Conservation (phyloP, 2,797 vertebrate genomes). For the Crax fasciolata region DNA sequence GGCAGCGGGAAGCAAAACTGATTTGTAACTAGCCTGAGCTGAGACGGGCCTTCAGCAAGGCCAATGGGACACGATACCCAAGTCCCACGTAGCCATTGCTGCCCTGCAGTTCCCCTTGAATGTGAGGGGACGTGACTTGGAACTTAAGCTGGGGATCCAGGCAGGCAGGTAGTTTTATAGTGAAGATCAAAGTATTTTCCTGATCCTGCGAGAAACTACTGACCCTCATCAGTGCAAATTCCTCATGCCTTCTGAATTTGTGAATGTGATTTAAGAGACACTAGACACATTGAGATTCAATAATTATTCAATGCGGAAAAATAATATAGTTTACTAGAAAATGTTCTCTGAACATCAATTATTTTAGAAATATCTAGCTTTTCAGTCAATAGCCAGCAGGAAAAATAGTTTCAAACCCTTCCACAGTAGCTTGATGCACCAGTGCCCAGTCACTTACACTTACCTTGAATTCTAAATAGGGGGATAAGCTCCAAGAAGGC, state of each 20-base stretch:
- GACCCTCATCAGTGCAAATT: background rate
- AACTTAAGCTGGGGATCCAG: background rate
- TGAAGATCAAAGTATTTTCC: background rate
- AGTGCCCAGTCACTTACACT: background rate
- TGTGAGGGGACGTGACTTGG: background rate
- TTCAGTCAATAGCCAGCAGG: background rate
- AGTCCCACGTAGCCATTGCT: background rate
- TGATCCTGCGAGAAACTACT: background rate
- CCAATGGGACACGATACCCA: background rate
- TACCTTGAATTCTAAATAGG: background rate
- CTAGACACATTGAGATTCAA: background rate
- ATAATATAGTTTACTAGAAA: background rate
- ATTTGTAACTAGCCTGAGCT: background rate
- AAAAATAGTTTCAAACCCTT: background rate
- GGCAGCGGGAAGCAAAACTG: background rate
- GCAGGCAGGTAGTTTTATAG: background rate
- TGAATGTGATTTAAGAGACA: background rate
- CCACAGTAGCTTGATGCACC: background rate
- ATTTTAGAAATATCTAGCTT: background rate
- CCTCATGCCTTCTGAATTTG: background rate
- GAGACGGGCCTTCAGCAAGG: background rate
- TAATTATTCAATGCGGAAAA: background rate
- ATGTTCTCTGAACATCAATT: background rate
- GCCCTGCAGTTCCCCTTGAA: background rate
- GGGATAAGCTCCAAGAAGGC: fast-evolving